These are phyloP conservation scores for Pangasianodon gigas DNA, from an alignment of 2,113 vertebrate genomes.

Conservation along the genomic window DNA sequence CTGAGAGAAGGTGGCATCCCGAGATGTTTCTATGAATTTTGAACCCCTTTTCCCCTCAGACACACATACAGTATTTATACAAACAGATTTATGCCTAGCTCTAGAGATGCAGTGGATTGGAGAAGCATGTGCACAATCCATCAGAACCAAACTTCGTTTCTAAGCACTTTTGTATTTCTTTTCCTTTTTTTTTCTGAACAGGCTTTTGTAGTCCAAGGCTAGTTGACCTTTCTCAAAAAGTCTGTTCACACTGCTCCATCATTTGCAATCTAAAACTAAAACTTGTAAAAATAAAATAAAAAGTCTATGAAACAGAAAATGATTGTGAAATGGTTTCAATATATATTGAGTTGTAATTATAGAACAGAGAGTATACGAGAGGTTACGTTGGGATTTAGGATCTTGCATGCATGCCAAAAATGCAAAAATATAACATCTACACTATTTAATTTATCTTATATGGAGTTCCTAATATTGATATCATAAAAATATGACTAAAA, in stretches of 20 bases:
- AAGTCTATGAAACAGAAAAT: not conserved
- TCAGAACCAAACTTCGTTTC: conserved; percentile 25
- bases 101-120: not conserved
- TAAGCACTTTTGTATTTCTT: not conserved
- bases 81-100: not conserved
- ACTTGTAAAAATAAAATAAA: not conserved
- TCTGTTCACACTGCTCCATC: not conserved
- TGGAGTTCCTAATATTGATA: not conserved
- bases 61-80: not conserved
- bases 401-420: not conserved
- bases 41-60: conserved; percentile 46
- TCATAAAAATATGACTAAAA: not conserved
- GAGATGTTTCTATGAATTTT: conserved; percentile 61
- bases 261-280: not conserved
- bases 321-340: not conserved
- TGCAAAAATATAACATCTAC: no score
- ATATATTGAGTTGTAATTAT: not conserved
- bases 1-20: conserved; percentile 54
- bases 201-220: not conserved
- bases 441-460: no score
- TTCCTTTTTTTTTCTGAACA: not conserved
- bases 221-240: not conserved
- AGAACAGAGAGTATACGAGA: not conserved
- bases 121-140: conserved; percentile 15
- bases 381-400: not conserved